Percentiles rank a stretch among this genome's conserved stretches.
phyloP scores from a whole-genome alignment of 2,113 vertebrate genomes.

The Sebastes schlegelii region DNA sequence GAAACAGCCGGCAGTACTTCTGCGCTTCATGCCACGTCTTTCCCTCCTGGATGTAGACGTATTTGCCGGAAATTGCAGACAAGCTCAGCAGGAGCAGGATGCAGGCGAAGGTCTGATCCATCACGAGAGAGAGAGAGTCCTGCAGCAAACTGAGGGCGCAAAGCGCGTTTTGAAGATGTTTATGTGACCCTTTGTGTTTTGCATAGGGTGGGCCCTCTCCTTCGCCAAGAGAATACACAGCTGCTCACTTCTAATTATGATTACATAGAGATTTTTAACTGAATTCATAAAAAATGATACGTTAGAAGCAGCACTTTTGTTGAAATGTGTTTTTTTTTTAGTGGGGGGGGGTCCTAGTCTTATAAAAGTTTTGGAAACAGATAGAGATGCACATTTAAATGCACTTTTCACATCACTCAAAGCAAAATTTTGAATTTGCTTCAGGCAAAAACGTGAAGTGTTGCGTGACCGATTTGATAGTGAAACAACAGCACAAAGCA shows the following conservation, averaged over 20 bases:
- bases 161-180: not conserved
- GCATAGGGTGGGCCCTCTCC: slow-evolving; percentile 14
- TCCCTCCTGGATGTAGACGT: fast-evolving
- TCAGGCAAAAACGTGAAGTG: not conserved
- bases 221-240: not conserved
- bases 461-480: not conserved
- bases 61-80: slow-evolving; percentile 35
- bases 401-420: not conserved
- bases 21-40: slow-evolving; percentile 17
- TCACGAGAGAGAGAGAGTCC: not conserved
- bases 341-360: not conserved
- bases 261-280: not conserved
- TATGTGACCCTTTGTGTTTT: slow-evolving; percentile 20
- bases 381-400: not conserved
- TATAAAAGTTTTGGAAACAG: not conserved
- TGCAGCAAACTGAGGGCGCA: not conserved
- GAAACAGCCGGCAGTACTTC: not conserved
- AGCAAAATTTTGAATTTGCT: slow-evolving; percentile 30
- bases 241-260: not conserved
- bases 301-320: not conserved
- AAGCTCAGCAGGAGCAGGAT: slow-evolving; percentile 40
- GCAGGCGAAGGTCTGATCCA: slow-evolving; percentile 1
- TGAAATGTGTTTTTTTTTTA: too few relatives aligned
- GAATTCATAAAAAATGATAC: not conserved
- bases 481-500: not conserved